A percentile compares a stretch with the other conserved stretches of the same genome.
Evolutionary conservation across 2,113 vertebrate species (phyloP).

Genomic region (Podarcis raffonei): DNA sequence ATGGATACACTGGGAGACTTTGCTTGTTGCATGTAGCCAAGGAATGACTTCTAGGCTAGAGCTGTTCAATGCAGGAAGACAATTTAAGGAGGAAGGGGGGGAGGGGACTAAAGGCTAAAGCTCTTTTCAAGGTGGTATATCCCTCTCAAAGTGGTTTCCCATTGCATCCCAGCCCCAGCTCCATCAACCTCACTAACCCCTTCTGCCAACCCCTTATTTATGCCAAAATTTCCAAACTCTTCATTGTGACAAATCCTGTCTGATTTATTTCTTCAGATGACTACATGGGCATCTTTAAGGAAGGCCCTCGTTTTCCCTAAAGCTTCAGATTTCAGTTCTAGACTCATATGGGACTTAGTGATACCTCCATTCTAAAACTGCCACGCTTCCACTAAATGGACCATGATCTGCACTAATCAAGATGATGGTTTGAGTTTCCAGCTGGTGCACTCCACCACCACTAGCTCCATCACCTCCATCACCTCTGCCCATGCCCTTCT

Average conservation of each 20-base stretch:
- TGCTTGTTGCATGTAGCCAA: background rate
- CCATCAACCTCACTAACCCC: background rate
- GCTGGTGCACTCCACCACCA: background rate
- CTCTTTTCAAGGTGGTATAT: background rate
- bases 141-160: background rate
- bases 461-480: background rate
- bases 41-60: background rate
- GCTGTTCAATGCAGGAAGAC: background rate
- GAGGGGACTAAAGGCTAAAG: background rate
- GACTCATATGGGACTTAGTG: background rate
- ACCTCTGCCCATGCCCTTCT: background rate
- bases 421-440: background rate
- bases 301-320: background rate
- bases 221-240: background rate
- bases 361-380: background rate
- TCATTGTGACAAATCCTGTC: background rate
- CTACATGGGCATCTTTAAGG: background rate
- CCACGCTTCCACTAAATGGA: background rate
- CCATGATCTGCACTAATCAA: background rate
- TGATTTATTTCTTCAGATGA: background rate
- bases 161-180: background rate
- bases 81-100: background rate
- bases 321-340: background rate
- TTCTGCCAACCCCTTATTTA: background rate
- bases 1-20: no score